phyloP scores from a whole-genome alignment of 2,113 vertebrate genomes.

The Fulica atra region DNA sequence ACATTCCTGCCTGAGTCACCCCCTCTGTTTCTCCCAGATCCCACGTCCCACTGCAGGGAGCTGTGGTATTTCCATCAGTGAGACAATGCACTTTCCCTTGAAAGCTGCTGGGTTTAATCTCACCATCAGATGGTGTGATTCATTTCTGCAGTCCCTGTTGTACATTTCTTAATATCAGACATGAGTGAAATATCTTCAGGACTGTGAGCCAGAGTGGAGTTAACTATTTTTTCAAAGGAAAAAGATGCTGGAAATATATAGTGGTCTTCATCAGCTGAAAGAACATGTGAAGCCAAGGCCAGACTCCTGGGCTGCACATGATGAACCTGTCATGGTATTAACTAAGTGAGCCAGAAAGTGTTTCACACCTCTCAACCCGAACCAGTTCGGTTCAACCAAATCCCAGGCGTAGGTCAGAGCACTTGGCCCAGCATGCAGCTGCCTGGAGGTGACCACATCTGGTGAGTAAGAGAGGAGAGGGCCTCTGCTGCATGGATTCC shows the following conservation, averaged over 20 bases:
- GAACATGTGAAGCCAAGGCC: not conserved
- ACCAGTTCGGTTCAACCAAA: not conserved
- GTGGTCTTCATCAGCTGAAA: not conserved
- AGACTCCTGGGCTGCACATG: not conserved
- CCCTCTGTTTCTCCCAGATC: not conserved
- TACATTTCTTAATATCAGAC: conserved; percentile 34
- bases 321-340: fast-evolving
- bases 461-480: not conserved
- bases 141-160: conserved; percentile 38
- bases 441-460: not conserved
- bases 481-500: fast-evolving
- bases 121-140: conserved; percentile 5
- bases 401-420: not conserved
- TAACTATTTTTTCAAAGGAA: conserved; percentile 36
- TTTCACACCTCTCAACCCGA: not conserved
- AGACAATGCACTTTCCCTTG: not conserved
- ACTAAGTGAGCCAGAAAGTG: not conserved
- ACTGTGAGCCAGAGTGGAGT: not conserved
- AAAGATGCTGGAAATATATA: not conserved
- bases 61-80: not conserved
- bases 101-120: conserved; percentile 52
- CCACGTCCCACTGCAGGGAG: not conserved
- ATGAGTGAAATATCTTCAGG: conserved; percentile 43
- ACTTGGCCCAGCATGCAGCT: not conserved
- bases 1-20: not conserved